Percentiles rank a stretch among this genome's conserved stretches.
Evolutionary conservation across 2,888 invertebrate species (phyloP).

Genomic region (Habrosyne pyritoides): DNA sequence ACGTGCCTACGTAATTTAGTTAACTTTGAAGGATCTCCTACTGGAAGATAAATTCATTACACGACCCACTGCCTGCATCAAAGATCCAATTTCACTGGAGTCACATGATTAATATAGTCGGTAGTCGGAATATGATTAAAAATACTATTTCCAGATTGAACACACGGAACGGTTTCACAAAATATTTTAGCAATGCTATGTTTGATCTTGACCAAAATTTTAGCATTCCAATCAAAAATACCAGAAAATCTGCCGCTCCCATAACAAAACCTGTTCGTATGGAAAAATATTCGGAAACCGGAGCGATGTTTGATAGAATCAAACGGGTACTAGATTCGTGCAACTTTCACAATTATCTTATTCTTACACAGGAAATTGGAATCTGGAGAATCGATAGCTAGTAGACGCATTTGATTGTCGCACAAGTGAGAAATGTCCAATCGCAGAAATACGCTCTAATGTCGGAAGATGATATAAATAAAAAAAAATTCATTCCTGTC

Average conservation of each 20-base stretch:
- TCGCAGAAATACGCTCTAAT: too few species aligned
- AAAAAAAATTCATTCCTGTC: too few species aligned
- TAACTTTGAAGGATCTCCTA: too few species aligned
- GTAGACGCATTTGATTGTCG: slow-evolving; percentile 22
- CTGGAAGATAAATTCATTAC: not conserved
- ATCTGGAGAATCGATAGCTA: slow-evolving; percentile 26
- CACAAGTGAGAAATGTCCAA: not conserved
- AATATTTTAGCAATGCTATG: not conserved
- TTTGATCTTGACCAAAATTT: not conserved
- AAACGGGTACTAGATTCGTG: slow-evolving; percentile 53
- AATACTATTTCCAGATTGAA: not conserved
- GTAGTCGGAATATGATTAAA: not conserved
- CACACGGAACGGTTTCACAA: not conserved
- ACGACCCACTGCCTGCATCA: not conserved
- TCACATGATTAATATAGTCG: not conserved
- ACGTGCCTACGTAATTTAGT: too few species aligned
- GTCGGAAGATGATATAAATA: too few species aligned
- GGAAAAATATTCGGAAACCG: slow-evolving; percentile 53
- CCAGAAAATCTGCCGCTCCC: slow-evolving; percentile 31
- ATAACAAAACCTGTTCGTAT: slow-evolving; percentile 49
- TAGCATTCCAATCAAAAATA: slow-evolving; percentile 9
- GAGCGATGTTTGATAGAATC: slow-evolving; percentile 57
- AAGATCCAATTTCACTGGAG: not conserved
- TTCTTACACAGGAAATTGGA: slow-evolving; percentile 51
- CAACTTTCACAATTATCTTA: slow-evolving; percentile 68